Conservation (phyloP, 1,140 invertebrate genomes). For the Penaeus chinensis region DNA sequence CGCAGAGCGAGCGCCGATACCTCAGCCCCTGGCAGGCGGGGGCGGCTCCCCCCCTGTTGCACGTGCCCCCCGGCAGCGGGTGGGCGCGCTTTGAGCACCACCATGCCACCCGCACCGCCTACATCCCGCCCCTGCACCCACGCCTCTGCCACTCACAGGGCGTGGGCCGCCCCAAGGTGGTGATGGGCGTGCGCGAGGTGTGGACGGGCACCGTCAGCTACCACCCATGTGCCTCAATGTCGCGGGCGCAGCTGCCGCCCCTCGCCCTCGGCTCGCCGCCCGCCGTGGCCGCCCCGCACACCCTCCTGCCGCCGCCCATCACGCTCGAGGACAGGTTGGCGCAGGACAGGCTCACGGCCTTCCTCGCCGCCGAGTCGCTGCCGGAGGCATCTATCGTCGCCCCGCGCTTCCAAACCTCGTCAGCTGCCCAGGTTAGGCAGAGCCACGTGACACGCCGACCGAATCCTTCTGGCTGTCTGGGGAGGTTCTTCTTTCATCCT, state of each 20-base stretch:
- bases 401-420: no score
- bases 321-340: conserved; percentile 46
- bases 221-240: neutral
- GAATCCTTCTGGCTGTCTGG: neutral
- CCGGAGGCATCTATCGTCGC: no score
- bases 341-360: conserved; percentile 49
- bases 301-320: conserved; percentile 10
- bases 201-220: conserved; percentile 22
- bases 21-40: conserved; percentile 38
- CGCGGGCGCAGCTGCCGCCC: conserved; percentile 33
- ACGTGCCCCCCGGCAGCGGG: neutral
- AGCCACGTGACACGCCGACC: no score
- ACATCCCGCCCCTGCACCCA: conserved; percentile 30
- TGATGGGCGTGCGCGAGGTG: neutral
- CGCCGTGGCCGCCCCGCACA: neutral
- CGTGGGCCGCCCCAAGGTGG: conserved; percentile 28
- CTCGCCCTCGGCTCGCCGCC: conserved; percentile 44
- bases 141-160: conserved; percentile 16
- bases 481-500: no score
- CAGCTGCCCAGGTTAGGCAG: conserved; percentile 42
- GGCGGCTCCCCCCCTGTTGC: neutral
- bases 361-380: conserved; percentile 29
- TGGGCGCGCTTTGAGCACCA: conserved; percentile 33
- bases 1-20: conserved; percentile 54
- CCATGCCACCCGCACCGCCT: conserved; percentile 47